Percentiles rank a stretch among this genome's conserved stretches.
These are phyloP conservation scores for Eueremaeus valkanovi DNA, from an alignment of 2,888 invertebrate genomes.

Conservation along the genomic window DNA sequence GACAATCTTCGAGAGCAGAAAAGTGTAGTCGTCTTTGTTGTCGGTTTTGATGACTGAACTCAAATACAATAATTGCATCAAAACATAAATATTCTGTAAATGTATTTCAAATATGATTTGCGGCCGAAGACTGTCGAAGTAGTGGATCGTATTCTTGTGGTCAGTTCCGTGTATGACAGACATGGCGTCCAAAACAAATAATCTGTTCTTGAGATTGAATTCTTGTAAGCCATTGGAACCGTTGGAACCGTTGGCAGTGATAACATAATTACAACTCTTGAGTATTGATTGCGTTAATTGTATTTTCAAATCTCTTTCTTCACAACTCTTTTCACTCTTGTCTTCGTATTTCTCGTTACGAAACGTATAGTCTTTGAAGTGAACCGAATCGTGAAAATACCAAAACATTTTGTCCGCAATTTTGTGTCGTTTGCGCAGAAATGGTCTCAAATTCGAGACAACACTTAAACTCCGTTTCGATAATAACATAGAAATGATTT, in stretches of 20 bases:
- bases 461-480: background rate
- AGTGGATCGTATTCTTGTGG: background rate
- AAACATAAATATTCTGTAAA: background rate
- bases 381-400: slow-evolving; percentile 7
- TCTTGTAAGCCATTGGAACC: too few species aligned
- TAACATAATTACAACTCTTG: background rate
- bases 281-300: background rate
- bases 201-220: background rate
- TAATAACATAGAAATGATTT: background rate
- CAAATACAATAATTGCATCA: background rate
- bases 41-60: slow-evolving; percentile 1
- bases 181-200: background rate
- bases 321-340: background rate
- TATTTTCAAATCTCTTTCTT: background rate
- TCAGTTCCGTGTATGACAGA: background rate
- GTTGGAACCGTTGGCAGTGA: background rate
- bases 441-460: slow-evolving; percentile 7
- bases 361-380: background rate
- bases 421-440: background rate
- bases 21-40: background rate
- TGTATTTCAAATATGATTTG: slow-evolving; percentile 15
- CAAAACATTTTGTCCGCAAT: slow-evolving; percentile 11
- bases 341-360: slow-evolving; percentile 1
- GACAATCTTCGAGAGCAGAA: background rate
- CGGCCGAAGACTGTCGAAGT: background rate